Conservation (phyloP, 2,797 vertebrate genomes). For the Artibeus jamaicensis region DNA sequence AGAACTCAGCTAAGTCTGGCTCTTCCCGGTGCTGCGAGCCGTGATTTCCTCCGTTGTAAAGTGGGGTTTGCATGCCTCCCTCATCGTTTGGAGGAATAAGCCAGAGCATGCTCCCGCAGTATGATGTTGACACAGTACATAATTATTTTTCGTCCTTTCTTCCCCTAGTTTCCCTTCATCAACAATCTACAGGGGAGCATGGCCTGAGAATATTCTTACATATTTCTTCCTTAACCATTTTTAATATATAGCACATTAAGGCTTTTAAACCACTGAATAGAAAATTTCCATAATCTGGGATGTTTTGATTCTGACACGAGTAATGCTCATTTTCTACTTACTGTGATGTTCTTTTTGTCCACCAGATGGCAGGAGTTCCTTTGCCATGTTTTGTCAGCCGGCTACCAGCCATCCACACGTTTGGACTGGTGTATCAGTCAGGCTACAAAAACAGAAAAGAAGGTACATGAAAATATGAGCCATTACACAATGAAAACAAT, state of each 20-base stretch:
- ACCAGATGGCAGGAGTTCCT: slow-evolving; percentile 64
- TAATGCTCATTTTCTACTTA: background rate
- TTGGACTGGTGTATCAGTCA: background rate
- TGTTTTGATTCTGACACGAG: background rate
- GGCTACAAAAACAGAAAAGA: background rate
- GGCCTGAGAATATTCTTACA: background rate
- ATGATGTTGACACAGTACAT: background rate
- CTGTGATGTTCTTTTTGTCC: background rate
- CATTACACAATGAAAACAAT: background rate
- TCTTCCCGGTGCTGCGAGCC: background rate
- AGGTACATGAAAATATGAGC: background rate
- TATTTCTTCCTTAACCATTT: background rate
- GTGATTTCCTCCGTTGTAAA: background rate
- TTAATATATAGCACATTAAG: background rate
- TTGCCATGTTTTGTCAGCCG: background rate
- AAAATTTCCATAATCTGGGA: background rate
- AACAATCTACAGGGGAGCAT: background rate
- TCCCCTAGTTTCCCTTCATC: background rate
- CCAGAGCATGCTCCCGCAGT: background rate
- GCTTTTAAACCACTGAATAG: background rate
- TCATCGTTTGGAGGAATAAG: background rate
- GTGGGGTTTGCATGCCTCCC: background rate
- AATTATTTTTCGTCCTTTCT: background rate
- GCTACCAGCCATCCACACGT: background rate
- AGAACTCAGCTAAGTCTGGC: background rate